Evolutionary conservation across 2,113 vertebrate genomes (phyloP), one percentile per base, ranked within the genome.

Genomic region (Menura novaehollandiae): DNA sequence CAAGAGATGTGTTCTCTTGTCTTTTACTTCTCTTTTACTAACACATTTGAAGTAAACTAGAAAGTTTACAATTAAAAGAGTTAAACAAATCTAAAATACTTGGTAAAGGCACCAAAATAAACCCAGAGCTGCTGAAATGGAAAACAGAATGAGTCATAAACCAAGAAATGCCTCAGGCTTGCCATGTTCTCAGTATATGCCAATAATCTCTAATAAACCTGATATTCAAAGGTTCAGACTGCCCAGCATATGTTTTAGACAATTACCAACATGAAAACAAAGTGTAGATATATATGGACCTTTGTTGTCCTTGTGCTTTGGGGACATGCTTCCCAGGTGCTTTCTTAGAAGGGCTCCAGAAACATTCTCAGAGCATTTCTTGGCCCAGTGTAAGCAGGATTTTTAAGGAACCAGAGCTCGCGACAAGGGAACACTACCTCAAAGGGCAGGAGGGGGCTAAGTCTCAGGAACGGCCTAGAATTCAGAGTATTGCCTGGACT

Each of bases 71-170:
- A 85, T 46, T 37, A 89, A 84, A 88, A 83, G 37, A 85, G 58
- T 85, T 84, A 90, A 90, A 81, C 23, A 89, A 59, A 62, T 55
- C 39, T 63, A 41, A 90, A 95, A 52, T 51, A 58, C 72, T 81
- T 59, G 20, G 39, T 84, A 71, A 72, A 64, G 44, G n/a, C 41
- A 94, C 64, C 49, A 88, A 81, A 92, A 94, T 88, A 96, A 93
- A 95, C 76, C 37, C 79, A 79, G 60, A 87, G 52, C 69, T 91
- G 52, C 58, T 92, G 76, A 95, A 96, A 94, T 72, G 73, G 73
- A 96, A 96, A 93, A 91, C 73, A 91, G 55, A 73, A 81, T 95
- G 93, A 96, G 47, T 95, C 92, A 93, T 56, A 88, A 78, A 28
- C 52, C 60, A 91, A 93, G 22, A 95, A 93, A 91, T 27, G 60